These are phyloP conservation scores for Paramormyrops kingsleyae DNA, from an alignment of 2,113 vertebrate species.

Conservation along the genomic window DNA sequence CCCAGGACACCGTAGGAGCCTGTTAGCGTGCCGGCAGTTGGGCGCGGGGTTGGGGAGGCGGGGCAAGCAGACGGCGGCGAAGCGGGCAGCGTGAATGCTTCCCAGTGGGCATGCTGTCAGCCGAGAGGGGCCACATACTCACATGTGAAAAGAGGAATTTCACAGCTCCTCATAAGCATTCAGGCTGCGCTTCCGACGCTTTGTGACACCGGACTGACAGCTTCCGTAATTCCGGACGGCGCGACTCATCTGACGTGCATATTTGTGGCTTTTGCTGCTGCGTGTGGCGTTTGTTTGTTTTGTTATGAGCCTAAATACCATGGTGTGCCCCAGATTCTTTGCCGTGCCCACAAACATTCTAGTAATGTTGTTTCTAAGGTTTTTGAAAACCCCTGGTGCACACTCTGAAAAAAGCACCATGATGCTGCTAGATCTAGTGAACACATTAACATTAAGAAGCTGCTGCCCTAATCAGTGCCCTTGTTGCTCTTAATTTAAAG, in stretches of 20 bases:
- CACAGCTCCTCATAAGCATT: constrained; percentile 59
- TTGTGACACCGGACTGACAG: constrained; percentile 55
- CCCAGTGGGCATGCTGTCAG: not conserved
- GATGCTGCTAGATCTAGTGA: not conserved
- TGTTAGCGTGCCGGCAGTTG: not conserved
- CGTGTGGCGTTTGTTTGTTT: not conserved
- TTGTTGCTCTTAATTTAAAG: not conserved
- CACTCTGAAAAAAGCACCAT: not conserved
- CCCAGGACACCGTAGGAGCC: not conserved
- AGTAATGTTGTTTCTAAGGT: not conserved
- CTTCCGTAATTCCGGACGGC: constrained; percentile 43
- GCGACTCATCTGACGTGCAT: constrained; percentile 43
- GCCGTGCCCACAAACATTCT: not conserved
- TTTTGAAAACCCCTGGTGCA: not conserved
- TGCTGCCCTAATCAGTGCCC: not conserved
- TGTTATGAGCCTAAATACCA: not conserved
- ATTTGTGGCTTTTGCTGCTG: constrained; percentile 43
- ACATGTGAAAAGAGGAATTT: constrained; percentile 43
- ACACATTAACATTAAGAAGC: not conserved
- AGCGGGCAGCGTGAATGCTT: constrained; percentile 2
- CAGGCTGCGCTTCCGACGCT: constrained; percentile 55
- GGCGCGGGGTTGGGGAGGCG: not conserved
- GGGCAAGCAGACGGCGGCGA: not conserved
- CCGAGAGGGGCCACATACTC: not conserved
- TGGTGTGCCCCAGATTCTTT: not conserved